Evolutionary conservation across 2,113 vertebrate genomes (phyloP).

Genomic region (Datnioides undecimradiatus): DNA sequence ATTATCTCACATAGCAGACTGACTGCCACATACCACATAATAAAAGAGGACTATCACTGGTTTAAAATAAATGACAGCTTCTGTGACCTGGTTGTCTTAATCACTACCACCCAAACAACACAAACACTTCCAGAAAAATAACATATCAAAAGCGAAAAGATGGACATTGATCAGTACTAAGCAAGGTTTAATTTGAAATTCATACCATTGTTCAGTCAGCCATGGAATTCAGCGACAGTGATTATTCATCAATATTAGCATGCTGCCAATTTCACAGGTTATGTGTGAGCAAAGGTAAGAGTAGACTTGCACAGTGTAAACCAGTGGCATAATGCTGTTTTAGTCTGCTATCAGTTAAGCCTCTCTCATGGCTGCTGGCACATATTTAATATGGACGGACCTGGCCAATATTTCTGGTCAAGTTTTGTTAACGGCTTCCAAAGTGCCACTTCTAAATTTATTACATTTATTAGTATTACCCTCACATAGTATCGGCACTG

Average conservation of each 20-base stretch:
- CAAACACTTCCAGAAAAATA: background rate
- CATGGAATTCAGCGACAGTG: background rate
- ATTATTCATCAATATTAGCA: background rate
- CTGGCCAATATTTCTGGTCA: no score
- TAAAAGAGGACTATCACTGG: background rate
- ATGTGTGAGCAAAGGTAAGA: background rate
- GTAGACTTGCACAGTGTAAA: no score
- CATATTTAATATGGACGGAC: no score
- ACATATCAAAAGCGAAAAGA: background rate
- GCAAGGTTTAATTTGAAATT: background rate
- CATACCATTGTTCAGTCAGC: background rate
- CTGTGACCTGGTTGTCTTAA: background rate
- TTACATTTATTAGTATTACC: no score
- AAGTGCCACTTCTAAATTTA: no score
- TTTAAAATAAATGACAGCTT: conserved; percentile 10
- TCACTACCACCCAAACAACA: background rate
- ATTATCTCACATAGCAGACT: background rate
- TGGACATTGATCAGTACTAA: background rate
- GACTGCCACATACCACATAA: background rate
- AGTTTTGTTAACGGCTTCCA: no score
- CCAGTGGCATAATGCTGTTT: no score
- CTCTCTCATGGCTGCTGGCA: no score
- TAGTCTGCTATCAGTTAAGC: no score
- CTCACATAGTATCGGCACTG: background rate
- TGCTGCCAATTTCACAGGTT: background rate